Base-by-base conservation (phyloP, 2,888 invertebrate genomes). In the Lissocephala sabroskyi region DNA sequence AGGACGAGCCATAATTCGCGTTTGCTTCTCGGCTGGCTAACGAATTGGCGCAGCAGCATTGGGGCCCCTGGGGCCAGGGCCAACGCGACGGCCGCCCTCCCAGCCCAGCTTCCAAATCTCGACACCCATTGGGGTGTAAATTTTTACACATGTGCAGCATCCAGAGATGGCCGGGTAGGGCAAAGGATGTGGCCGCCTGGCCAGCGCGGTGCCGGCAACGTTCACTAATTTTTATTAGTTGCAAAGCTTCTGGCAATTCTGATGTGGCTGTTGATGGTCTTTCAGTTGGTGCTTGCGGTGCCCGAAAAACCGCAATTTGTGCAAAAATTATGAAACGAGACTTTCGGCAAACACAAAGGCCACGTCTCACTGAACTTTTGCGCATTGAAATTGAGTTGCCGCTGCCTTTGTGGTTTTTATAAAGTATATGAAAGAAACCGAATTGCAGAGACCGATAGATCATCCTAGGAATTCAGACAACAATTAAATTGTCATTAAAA, bases 261-360 rank as follows among this genome's bases (percentile, higher is more conserved):
- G 46, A 16, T 48, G 41, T 32, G 40, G 28, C 7, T 40, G 35
- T 37, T 47, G 44, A 19, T 40, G 40, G 16, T 37, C 41, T 30
- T 18, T 45, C 43, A 39, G 41, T 13, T 46, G 48, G 33, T 39
- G 30, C n/a, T 28, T 11, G 26, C n/a, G 2, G 23, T 29, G n/a
- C 45, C 16, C 54, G 45, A 54, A 77, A 74, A 73, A 78, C 79
- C 80, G 67, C 79, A 81, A 78, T 79, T 80, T 70, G 64, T 64
- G 73, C 76, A 66, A 65, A 68, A 70, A 76, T 76, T 62, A 74
- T 67, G 59, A 70, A 70, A 58, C 79, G 80, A 81, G 80, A 80
- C 81, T 71, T 65, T 79, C 64, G 56, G 64, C 75, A 80, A 81
- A 80, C 79, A 71, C 54, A 66, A 36, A 62, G 67, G 67, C 65